phyloP scores from a whole-genome alignment of 2,113 vertebrate genomes.

The Paralichthys olivaceus region DNA sequence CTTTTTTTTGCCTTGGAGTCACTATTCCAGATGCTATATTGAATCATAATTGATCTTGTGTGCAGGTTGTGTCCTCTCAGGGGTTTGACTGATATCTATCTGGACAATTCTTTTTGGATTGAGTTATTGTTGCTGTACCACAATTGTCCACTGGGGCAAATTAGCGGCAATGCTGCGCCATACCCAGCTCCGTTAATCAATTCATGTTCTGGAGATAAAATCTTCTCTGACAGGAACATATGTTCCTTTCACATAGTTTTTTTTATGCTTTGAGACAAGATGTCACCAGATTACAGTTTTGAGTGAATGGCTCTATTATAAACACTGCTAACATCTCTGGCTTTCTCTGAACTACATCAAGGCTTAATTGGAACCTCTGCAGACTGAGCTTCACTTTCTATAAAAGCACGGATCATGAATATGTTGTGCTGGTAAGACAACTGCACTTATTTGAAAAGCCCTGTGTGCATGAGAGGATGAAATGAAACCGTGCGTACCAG shows the following conservation, averaged over 20 bases:
- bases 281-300: too few species aligned
- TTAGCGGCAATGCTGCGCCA: too few species aligned
- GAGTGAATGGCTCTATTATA: neutral
- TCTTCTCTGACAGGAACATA: neutral
- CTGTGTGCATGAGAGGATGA: constrained; percentile 27
- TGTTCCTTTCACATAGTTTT: neutral
- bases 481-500: constrained; percentile 54
- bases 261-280: neutral
- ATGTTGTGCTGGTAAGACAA: neutral
- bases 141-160: neutral
- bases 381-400: constrained; percentile 12
- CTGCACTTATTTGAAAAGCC: constrained; percentile 11
- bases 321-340: neutral
- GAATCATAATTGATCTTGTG: neutral
- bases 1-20: too few species aligned
- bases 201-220: neutral
- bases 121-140: too few species aligned
- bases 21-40: neutral
- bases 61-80: too few species aligned
- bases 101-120: too few species aligned
- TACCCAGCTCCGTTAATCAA: neutral
- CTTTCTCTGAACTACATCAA: neutral
- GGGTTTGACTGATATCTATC: too few species aligned
- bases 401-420: neutral
- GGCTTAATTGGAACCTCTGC: constrained; percentile 9